Evolutionary conservation across 1,140 invertebrate genomes (phyloP).

Genomic region (Drosophila arawakana): DNA sequence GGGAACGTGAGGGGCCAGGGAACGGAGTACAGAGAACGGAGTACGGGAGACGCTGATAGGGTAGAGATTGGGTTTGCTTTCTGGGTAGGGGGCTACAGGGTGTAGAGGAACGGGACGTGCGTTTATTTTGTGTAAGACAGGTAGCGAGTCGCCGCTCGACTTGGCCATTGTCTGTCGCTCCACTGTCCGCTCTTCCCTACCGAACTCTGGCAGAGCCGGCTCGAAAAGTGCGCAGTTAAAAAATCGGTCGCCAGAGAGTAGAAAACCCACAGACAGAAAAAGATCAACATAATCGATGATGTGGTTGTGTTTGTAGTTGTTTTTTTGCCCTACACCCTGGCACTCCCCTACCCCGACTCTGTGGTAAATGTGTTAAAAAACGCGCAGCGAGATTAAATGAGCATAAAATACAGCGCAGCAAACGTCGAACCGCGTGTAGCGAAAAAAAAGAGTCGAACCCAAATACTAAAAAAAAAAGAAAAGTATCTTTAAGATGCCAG

Average conservation of each 20-base stretch:
- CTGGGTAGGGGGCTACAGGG: neutral
- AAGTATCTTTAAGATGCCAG: conserved; percentile 72
- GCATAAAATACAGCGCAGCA: conserved; percentile 71
- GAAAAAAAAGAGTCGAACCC: conserved; percentile 47
- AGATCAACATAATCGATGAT: conserved; percentile 81
- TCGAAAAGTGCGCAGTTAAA: conserved; percentile 78
- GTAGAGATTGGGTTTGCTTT: neutral
- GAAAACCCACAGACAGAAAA: conserved; percentile 50
- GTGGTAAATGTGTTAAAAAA: conserved; percentile 77
- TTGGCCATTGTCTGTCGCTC: conserved; percentile 56
- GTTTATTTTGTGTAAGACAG: conserved; percentile 82
- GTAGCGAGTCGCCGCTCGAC: conserved; percentile 65
- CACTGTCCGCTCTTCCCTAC: conserved; percentile 7
- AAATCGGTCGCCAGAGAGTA: conserved; percentile 53
- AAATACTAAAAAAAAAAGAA: conserved; percentile 28
- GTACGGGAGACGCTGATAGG: neutral
- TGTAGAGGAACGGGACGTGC: conserved; percentile 50
- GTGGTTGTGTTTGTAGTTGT: conserved; percentile 52
- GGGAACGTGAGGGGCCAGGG: neutral
- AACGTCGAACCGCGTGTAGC: conserved; percentile 26
- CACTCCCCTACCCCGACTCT: neutral
- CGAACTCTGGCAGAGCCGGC: neutral
- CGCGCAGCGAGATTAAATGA: conserved; percentile 79
- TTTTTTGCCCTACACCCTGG: neutral
- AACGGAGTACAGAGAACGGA: neutral